These are phyloP conservation scores for Melanotus villosus DNA, from an alignment of 2,888 invertebrate genomes.

Conservation along the genomic window DNA sequence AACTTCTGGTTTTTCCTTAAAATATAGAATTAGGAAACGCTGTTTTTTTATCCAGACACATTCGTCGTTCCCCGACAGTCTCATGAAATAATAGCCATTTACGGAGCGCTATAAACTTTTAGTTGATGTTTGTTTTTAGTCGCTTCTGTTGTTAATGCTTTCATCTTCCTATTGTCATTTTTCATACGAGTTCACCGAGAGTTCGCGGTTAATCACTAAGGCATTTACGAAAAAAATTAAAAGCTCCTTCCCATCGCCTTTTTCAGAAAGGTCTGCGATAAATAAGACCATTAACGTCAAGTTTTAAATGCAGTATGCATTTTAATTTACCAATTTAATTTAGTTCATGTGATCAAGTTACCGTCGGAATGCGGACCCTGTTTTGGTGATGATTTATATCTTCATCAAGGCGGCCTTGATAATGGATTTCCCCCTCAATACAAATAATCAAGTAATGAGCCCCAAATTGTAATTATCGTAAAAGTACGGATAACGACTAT, in stretches of 20 bases:
- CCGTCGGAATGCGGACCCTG: slow-evolving; percentile 58
- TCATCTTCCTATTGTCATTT: slow-evolving; percentile 25
- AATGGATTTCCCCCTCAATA: slow-evolving; percentile 60
- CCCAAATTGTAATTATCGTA: slow-evolving; percentile 61
- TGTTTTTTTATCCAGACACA: slow-evolving; percentile 50
- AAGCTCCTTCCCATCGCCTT: slow-evolving; percentile 19
- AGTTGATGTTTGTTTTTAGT: slow-evolving; percentile 54
- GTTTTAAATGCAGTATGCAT: slow-evolving; percentile 48
- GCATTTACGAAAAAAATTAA: slow-evolving; percentile 24
- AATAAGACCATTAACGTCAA: slow-evolving; percentile 38
- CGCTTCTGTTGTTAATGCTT: slow-evolving; percentile 46
- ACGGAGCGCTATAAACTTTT: slow-evolving; percentile 53
- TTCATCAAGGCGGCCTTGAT: slow-evolving; percentile 61
- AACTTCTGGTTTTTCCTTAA: slow-evolving; percentile 32
- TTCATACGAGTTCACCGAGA: not conserved
- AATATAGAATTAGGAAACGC: slow-evolving; percentile 37
- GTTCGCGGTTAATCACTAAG: slow-evolving; percentile 14
- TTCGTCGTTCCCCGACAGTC: slow-evolving; percentile 49
- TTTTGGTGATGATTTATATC: slow-evolving; percentile 64
- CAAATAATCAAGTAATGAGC: slow-evolving; percentile 61
- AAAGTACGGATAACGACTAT: slow-evolving; percentile 55
- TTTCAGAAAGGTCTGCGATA: slow-evolving; percentile 5
- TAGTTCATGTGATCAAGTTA: slow-evolving; percentile 51
- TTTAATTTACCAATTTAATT: slow-evolving; percentile 53
- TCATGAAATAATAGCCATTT: slow-evolving; percentile 48